Conservation (phyloP, 2,888 invertebrate genomes). For the Patella depressa region DNA sequence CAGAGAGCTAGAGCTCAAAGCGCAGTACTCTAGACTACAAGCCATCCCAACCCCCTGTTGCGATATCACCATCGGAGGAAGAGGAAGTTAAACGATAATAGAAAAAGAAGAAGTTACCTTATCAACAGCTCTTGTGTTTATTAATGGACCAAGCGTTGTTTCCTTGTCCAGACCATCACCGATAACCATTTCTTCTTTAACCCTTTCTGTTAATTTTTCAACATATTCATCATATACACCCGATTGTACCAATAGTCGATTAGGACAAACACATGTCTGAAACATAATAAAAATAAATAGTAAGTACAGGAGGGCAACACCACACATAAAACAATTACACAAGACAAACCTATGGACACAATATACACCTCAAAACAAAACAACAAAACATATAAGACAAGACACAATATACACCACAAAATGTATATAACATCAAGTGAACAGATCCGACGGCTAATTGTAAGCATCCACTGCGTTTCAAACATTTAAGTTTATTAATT, state of each 20-base stretch:
- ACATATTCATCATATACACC: slow-evolving; percentile 85
- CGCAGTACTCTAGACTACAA: too few species aligned
- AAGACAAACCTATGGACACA: neutral
- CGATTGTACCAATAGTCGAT: slow-evolving; percentile 75
- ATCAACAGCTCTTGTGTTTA: slow-evolving; percentile 85
- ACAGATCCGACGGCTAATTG: too few species aligned
- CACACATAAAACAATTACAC: neutral
- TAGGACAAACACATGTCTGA: slow-evolving; percentile 93
- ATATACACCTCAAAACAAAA: too few species aligned
- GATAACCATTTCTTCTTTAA: slow-evolving; percentile 79
- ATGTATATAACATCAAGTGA: too few species aligned
- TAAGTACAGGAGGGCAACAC: neutral
- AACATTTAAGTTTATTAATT: too few species aligned
- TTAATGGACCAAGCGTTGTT: slow-evolving; percentile 89
- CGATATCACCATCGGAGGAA: too few species aligned
- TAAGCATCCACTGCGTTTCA: too few species aligned
- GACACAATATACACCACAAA: too few species aligned
- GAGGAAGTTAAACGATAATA: too few species aligned
- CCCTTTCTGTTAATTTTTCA: slow-evolving; percentile 78
- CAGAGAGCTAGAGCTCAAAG: too few species aligned
- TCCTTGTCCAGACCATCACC: slow-evolving; percentile 83
- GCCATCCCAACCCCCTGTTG: too few species aligned
- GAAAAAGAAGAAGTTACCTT: slow-evolving; percentile 74
- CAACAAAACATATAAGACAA: too few species aligned
- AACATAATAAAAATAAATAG: slow-evolving; percentile 1